Percentiles rank a stretch among this genome's conserved stretches.
These are phyloP conservation scores for Trachemys scripta DNA, from an alignment of 2,113 vertebrate genomes.

Conservation along the genomic window DNA sequence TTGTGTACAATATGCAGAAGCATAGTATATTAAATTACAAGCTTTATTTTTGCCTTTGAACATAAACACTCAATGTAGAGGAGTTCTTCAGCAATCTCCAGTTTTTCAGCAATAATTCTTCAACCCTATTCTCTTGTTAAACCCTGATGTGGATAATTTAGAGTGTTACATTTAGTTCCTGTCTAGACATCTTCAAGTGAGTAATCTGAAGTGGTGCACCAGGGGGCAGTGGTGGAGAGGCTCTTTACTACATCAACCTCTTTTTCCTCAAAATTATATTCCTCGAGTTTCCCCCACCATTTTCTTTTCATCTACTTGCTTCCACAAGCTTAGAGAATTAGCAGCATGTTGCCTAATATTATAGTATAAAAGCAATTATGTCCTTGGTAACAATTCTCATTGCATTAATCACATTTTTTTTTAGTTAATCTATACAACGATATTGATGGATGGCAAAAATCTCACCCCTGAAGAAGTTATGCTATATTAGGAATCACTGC, in stretches of 20 bases:
- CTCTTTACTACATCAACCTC: neutral
- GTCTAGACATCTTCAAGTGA: neutral
- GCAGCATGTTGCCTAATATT: neutral
- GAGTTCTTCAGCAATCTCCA: slow-evolving; percentile 5
- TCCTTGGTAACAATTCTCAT: slow-evolving; percentile 2
- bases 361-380: neutral
- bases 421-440: neutral
- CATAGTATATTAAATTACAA: slow-evolving; percentile 12
- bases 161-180: neutral
- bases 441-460: neutral
- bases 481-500: neutral
- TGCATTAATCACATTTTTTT: slow-evolving; percentile 13
- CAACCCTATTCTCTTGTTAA: neutral
- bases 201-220: neutral
- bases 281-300: neutral
- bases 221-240: neutral
- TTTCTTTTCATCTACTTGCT: slow-evolving; percentile 1
- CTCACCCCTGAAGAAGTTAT: neutral
- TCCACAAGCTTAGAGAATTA: slow-evolving; percentile 17
- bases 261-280: neutral
- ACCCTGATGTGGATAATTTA: neutral
- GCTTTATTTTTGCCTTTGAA: neutral
- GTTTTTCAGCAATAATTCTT: neutral
- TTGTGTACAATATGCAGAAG: slow-evolving; percentile 4
- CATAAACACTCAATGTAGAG: neutral